Evolutionary conservation across 1,140 invertebrate genomes (phyloP), one percentile per base, ranked within the genome.

Genomic region (Hycleus cichorii): DNA sequence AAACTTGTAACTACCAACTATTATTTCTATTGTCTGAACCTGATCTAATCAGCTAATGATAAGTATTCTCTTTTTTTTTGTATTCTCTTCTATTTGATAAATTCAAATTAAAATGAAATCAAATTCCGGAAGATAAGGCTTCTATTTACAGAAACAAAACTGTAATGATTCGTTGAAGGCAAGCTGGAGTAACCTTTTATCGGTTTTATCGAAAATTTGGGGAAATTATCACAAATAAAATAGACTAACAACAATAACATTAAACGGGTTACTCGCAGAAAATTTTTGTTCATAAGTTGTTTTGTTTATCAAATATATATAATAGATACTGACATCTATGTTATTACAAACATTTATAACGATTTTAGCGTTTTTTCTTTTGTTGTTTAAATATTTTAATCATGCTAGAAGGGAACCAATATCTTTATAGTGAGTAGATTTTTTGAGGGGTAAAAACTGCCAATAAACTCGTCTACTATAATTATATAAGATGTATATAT

Each of bases 271-370:
- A 47, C 27, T 25, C 10, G 6, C 48, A 49, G 48, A 49, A 12
- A 49, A 48, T 27, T 25, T 49, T 46, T 26, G 42, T 52, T 26
- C 32, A 32, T 32, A 32, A 32, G 32, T 32, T 32, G 4, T 46
- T 42, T 46, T 53, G 39, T 45, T 52, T 53, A 53, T 53, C 44
- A 53, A 53, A 53, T 53, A 53, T 53, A 53, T 46, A 45, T 53
- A 32, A 18, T 32, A 32, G 32, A 32, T 53, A 53, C 18, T 53
- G 58, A 60, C 58, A 60, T 60, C 58, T 60, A 60, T 55, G 52
- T 55, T 60, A 51, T 60, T 60, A 56, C 57, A 58, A 58, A 58
- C 51, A 58, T 51, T 52, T 47, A 58, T 58, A 57, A 55, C 46
- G 49, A 50, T 27, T 53, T 53, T 52, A 26, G 18, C 24, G 44